These are phyloP conservation scores for Triplophysa yarkandensis DNA, from an alignment of 2,797 vertebrate genomes.

Conservation along the genomic window DNA sequence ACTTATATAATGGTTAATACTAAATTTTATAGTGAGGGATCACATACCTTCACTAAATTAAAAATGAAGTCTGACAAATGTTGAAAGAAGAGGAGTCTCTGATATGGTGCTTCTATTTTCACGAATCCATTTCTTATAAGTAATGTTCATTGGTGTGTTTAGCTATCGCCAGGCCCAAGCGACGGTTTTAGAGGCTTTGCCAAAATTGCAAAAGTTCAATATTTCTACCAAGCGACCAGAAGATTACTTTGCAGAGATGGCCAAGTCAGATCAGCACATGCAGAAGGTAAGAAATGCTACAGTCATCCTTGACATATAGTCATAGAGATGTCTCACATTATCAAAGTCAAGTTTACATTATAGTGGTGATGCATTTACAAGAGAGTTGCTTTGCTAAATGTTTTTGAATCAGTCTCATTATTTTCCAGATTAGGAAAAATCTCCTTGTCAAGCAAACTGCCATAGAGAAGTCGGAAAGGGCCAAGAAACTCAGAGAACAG, in stretches of 20 bases:
- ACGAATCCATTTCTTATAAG: background rate
- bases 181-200: conserved; percentile 84
- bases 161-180: conserved; percentile 96
- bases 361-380: background rate
- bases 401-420: background rate
- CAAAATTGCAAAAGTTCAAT: conserved; percentile 78
- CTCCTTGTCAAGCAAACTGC: conserved; percentile 87
- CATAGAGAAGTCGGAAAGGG: conserved; percentile 92
- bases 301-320: background rate
- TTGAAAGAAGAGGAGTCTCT: too few species aligned
- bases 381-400: background rate
- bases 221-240: conserved; percentile 88
- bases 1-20: too few species aligned
- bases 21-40: too few species aligned
- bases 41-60: too few species aligned
- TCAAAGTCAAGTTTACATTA: background rate
- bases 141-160: background rate
- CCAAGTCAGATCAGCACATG: conserved; percentile 97
- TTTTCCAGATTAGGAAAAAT: conserved; percentile 87
- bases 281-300: conserved; percentile 82
- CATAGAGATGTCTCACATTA: background rate
- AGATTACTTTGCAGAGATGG: conserved; percentile 99
- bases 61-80: too few species aligned
- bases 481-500: conserved; percentile 92
- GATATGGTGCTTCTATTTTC: too few species aligned